Conservation (phyloP, 2,113 vertebrate genomes). For the Collichthys lucidus region DNA sequence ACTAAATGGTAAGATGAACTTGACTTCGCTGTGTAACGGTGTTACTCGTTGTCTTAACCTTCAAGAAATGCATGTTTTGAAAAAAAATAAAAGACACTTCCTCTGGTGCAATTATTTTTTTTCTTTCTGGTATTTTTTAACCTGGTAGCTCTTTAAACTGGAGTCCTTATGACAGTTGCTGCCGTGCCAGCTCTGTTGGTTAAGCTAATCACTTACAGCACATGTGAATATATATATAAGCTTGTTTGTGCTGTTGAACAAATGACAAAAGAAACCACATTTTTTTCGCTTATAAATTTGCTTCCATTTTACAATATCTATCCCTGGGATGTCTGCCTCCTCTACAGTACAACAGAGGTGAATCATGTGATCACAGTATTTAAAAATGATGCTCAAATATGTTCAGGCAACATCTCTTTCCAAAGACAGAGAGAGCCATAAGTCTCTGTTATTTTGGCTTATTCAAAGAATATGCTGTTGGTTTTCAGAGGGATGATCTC, state of each 20-base stretch:
- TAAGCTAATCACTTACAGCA: not conserved
- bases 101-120: not conserved
- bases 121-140: not conserved
- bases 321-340: too few species aligned
- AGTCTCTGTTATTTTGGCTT: not conserved
- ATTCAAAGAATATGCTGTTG: not conserved
- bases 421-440: not conserved
- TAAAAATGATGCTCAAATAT: not conserved
- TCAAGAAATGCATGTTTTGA: slow-evolving; percentile 21
- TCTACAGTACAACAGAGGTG: too few species aligned
- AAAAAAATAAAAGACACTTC: not conserved
- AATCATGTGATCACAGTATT: not conserved
- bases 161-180: not conserved
- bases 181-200: not conserved
- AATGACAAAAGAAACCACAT: too few species aligned
- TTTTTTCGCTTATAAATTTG: too few species aligned
- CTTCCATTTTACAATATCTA: too few species aligned
- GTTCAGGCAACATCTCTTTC: too few species aligned
- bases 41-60: slow-evolving; percentile 28
- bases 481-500: not conserved
- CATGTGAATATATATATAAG: not conserved
- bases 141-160: not conserved
- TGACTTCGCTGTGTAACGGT: slow-evolving; percentile 6
- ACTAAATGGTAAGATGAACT: slow-evolving; percentile 12
- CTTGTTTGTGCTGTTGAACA: not conserved